These are phyloP conservation scores for Encarsia formosa DNA, from an alignment of 2,888 invertebrate genomes.

Conservation along the genomic window DNA sequence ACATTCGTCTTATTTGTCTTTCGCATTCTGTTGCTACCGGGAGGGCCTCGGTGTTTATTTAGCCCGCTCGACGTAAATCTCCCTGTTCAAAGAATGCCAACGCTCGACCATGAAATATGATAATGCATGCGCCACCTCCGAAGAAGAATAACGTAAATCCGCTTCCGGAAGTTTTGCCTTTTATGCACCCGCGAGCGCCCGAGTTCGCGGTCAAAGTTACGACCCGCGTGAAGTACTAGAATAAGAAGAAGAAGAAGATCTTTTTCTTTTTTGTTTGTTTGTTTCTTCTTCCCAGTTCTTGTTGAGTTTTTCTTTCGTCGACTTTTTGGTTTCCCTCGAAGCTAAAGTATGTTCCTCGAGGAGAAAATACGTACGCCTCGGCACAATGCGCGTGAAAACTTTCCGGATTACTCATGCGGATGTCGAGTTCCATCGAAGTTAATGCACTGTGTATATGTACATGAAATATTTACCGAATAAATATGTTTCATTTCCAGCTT, in stretches of 20 bases:
- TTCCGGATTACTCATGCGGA: constrained; percentile 46
- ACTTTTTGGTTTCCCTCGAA: constrained; percentile 3
- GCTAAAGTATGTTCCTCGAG: background rate
- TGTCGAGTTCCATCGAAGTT: constrained; percentile 25
- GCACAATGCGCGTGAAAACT: constrained; percentile 33
- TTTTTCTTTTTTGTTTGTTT: constrained; percentile 8
- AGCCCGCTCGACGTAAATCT: constrained; percentile 47
- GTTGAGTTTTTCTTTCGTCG: background rate
- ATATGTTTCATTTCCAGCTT: background rate
- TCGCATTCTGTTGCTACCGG: constrained; percentile 40
- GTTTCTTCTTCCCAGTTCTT: background rate
- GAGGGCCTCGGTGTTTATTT: constrained; percentile 42
- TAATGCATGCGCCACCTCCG: constrained; percentile 11
- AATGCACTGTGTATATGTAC: constrained; percentile 1
- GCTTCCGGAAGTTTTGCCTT: constrained; percentile 29
- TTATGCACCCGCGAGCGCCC: constrained; percentile 10
- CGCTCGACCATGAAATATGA: constrained; percentile 17
- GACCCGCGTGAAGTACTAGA: no score
- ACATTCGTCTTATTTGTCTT: constrained; percentile 32
- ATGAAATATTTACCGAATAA: background rate
- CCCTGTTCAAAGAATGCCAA: constrained; percentile 39
- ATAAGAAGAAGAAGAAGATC: constrained; percentile 1
- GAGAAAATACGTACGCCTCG: background rate
- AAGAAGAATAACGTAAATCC: constrained; percentile 15
- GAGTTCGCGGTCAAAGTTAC: background rate